Conservation (phyloP, 2,113 vertebrate species). For the Trinectes maculatus region DNA sequence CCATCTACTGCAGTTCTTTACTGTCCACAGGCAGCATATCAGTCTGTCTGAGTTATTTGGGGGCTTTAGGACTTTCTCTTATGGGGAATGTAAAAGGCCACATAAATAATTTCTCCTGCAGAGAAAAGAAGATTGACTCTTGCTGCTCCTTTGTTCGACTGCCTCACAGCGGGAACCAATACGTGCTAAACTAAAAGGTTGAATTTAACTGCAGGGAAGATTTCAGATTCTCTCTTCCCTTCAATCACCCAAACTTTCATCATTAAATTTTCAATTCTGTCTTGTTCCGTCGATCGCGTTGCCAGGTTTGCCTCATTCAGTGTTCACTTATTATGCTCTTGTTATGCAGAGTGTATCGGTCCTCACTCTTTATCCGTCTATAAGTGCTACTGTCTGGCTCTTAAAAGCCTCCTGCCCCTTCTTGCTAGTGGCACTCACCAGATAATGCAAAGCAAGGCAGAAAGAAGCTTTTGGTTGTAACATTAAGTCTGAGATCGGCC, state of each 20-base stretch:
- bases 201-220: slow-evolving; percentile 13
- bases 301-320: background rate
- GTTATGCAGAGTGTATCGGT: no score
- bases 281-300: background rate
- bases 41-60: slow-evolving; percentile 26
- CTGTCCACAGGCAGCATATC: no score
- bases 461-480: background rate
- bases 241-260: background rate
- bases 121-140: slow-evolving; percentile 50
- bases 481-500: background rate
- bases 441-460: background rate
- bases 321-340: no score
- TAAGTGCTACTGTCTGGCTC: slow-evolving; percentile 1
- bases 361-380: background rate
- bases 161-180: slow-evolving; percentile 44
- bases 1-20: background rate
- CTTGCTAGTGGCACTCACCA: background rate
- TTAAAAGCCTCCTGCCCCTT: background rate
- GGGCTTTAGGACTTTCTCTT: slow-evolving; percentile 25
- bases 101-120: slow-evolving; percentile 52
- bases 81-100: slow-evolving; percentile 51
- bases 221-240: slow-evolving; percentile 1
- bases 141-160: slow-evolving; percentile 46
- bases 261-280: background rate
- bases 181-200: slow-evolving; percentile 38